Percentiles rank a stretch among this genome's conserved stretches.
Conservation (phyloP, 2,888 invertebrate species). For the Tiliacea citrago region DNA sequence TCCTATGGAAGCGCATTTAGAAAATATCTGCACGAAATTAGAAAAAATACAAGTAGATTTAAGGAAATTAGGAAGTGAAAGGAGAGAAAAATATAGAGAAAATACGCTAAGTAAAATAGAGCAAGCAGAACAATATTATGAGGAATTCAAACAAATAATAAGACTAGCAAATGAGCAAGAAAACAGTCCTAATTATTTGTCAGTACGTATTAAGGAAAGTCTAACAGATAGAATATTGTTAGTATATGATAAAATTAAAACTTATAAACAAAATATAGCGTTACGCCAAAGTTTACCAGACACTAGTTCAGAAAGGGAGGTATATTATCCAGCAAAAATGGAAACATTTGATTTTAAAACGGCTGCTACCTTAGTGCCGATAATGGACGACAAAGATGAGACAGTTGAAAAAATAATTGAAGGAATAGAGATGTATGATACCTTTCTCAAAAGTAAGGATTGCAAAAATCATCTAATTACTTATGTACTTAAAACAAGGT, state of each 20-base stretch:
- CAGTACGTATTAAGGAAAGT: constrained; percentile 9
- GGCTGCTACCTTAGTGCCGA: neutral
- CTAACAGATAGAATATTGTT: neutral
- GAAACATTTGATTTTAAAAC: constrained; percentile 2
- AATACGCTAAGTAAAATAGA: neutral
- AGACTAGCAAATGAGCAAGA: neutral
- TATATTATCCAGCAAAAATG: too few species aligned
- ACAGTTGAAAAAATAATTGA: neutral
- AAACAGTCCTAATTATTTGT: constrained; percentile 7
- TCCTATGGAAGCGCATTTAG: neutral
- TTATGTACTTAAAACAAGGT: neutral
- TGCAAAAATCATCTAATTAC: constrained; percentile 1
- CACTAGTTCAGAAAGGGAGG: too few species aligned
- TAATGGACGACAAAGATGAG: neutral
- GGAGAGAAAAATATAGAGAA: constrained; percentile 6
- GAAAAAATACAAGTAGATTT: neutral
- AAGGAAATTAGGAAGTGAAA: constrained; percentile 1
- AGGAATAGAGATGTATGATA: neutral
- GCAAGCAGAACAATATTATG: neutral
- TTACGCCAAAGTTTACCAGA: too few species aligned
- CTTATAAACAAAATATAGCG: neutral
- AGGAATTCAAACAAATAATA: neutral
- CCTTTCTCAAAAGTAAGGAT: neutral
- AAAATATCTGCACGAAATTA: neutral
- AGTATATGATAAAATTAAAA: neutral